Conservation (phyloP, 1,140 invertebrate genomes). For the Triops cancriformis region DNA sequence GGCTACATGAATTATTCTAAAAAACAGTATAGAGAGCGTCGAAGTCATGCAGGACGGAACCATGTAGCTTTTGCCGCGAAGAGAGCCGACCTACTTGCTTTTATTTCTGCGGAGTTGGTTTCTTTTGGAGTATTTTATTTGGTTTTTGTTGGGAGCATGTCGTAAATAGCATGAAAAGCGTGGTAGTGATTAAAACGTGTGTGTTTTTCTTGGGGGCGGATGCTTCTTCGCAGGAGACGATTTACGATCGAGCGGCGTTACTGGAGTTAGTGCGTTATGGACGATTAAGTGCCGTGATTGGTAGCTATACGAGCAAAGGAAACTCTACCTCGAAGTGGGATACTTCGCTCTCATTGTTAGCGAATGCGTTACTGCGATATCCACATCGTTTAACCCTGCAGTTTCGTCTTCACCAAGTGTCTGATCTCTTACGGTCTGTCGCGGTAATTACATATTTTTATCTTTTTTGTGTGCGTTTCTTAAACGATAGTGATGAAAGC, state of each 20-base stretch:
- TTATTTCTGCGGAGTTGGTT: no score
- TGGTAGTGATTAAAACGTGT: neutral
- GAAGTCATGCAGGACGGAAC: no score
- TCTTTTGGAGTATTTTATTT: no score
- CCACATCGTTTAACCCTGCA: neutral
- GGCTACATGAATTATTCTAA: no score
- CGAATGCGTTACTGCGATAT: neutral
- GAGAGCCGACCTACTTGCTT: no score
- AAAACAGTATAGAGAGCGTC: no score
- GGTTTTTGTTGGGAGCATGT: no score
- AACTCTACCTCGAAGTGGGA: neutral
- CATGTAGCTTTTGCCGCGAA: no score
- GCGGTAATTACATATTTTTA: neutral
- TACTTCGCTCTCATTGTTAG: neutral
- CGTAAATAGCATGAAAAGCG: neutral
- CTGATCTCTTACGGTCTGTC: neutral
- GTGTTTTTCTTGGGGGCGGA: neutral
- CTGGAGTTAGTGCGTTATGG: slow-evolving; percentile 4
- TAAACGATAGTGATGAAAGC: neutral
- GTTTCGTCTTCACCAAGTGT: neutral
- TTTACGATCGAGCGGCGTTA: neutral
- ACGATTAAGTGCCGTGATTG: neutral
- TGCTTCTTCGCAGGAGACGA: neutral
- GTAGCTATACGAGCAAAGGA: neutral
- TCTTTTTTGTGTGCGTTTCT: neutral